Evolutionary conservation across 2,797 vertebrate species (phyloP), one percentile per base, ranked within the genome.

Genomic region (Coregonus sp.): DNA sequence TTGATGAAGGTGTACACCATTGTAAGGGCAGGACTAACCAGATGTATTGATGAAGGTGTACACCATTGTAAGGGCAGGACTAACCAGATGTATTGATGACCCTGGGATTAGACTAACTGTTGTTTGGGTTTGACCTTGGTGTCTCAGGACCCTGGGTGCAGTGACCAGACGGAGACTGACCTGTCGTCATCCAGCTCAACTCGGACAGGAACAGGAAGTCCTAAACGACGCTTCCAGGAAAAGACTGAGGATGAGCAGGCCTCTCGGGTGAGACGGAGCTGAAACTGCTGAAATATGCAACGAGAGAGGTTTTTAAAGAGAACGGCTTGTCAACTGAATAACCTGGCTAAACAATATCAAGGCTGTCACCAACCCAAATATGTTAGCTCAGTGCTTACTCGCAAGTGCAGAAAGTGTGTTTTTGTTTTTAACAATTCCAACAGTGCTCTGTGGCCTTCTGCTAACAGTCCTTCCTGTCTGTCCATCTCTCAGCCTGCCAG

Each of bases 181-280:
- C 82, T 54, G 79, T 84, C 85, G 76, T 75, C 86, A 78, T 85
- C 78, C 81, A 73, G 70, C 40, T 67, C 86, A 0, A 70, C 81
- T 9, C 86, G 89, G 25, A 76, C 89, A 25, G 86, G 83, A 16
- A 74, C 89, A 20, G 86, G 84, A 88, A 94, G 92, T 82, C 93
- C 92, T 78, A 92, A 91, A 81, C 90, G 82, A 76, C 89, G 84
- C 66, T 87, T 90, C 79, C 86, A 87, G 18, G 90, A 93, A 74
- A 90, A 81, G 25, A 84, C 82, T 47, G 78, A 89, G 78, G 86
- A 89, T 50, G 77, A 85, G 78, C 78, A 86, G 83, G 91, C 88
- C 82, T 40, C n/a, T 63, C 56, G 9, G 56, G 72, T 74, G 56
- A 63, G 50, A 16, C 1, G 0, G 20, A 29, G 35, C 31, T 35